A percentile compares a stretch with the other conserved stretches of the same genome.
phyloP scores from a whole-genome alignment of 2,113 vertebrate genomes.

The Campylomormyrus numenius region DNA sequence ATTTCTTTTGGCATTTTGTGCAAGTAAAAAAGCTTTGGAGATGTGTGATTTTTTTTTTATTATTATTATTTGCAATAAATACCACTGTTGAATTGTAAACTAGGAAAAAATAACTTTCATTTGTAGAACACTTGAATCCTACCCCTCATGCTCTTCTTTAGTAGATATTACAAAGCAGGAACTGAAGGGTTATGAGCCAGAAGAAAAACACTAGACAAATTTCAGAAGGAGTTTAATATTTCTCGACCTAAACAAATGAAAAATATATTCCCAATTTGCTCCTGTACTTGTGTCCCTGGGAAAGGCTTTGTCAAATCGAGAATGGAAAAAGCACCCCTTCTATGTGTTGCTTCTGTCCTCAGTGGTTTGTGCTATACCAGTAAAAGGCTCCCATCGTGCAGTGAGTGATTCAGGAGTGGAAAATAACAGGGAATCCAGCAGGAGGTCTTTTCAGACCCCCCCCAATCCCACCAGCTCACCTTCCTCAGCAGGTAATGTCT shows the following conservation, averaged over 20 bases:
- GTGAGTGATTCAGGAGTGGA: not conserved
- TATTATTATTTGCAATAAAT: not conserved
- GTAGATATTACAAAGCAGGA: not conserved
- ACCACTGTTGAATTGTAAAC: not conserved
- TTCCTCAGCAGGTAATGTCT: not conserved
- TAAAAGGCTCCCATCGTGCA: not conserved
- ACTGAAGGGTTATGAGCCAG: not conserved
- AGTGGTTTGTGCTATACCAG: not conserved
- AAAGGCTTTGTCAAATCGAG: not conserved
- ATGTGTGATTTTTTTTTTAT: not conserved
- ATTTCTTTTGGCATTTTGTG: not conserved
- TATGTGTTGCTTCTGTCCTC: not conserved
- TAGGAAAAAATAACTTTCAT: not conserved
- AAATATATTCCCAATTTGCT: not conserved
- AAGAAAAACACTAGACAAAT: not conserved
- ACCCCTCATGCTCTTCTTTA: not conserved
- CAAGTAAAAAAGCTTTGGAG: not conserved
- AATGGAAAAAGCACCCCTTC: not conserved
- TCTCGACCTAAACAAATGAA: not conserved
- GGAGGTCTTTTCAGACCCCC: not conserved
- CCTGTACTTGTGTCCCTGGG: not conserved
- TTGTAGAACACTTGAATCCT: not conserved
- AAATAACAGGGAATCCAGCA: not conserved
- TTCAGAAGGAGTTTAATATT: not conserved
- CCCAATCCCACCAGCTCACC: not conserved